Evolutionary conservation across 23 tunicate species (phyloP), one percentile per base, ranked within the genome.

Genomic region (Aplidium turbinatum): DNA sequence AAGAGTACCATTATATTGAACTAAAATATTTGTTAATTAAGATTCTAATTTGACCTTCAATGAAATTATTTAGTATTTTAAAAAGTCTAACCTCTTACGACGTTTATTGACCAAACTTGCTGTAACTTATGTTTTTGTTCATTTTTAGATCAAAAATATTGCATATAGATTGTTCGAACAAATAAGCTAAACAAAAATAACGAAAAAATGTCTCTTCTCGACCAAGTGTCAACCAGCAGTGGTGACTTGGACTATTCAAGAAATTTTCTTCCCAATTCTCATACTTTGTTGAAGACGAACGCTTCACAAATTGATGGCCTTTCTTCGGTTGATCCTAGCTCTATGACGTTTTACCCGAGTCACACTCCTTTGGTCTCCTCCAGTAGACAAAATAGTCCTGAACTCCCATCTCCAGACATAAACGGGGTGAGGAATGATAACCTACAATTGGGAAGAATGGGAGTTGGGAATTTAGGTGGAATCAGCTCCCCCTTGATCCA

Each of bases 401-500:
- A 47, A 2, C 5, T 66, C 24, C 36, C 16, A 24, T 4, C 22
- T n/a, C 7, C 25, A 11, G 20, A 18, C 20, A 11, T 66, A 6
- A 66, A 39, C 27, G 29, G 4, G 22, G 53, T 36, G 4, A 36
- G 73, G 30, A 20, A 70, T 30, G 76, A 70, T 11, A 58, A 70
- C 18, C 11, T 70, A 3, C 58, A 18, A 47, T 46, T 30, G 21
- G 76, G 76, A 28, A 9, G 3, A 46, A 29, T 47, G 35, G 38
- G 58, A 1, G 39, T 31, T 13, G 22, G 29, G 35, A 35, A 23
- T 4, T 19, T 52, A 23, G 31, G 31, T 4, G 42, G 50, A 32
- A 35, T 78, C 61, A 78, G 28, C 65, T 78, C 76, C 52, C 83
- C 83, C 20, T 36, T 36, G 39, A 52, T 75, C 1, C 56, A 35